Conservation (phyloP, 2,797 vertebrate genomes). For the Catamblyrhynchus diadema region DNA sequence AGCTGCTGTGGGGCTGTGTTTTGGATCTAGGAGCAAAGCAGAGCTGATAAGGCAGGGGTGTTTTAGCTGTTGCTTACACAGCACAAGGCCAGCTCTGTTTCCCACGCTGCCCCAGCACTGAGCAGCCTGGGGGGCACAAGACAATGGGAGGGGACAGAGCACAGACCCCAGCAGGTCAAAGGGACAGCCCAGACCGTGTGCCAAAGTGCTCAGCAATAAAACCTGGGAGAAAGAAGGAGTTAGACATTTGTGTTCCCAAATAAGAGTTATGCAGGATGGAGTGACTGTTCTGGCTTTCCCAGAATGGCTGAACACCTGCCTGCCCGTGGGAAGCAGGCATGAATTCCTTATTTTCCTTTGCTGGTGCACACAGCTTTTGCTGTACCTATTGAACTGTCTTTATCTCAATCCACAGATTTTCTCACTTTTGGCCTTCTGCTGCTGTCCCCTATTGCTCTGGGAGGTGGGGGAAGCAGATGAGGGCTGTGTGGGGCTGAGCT, state of each 20-base stretch:
- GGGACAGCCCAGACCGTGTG: background rate
- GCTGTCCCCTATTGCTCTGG: background rate
- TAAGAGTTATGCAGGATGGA: background rate
- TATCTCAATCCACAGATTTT: background rate
- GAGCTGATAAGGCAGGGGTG: background rate
- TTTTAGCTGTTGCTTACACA: background rate
- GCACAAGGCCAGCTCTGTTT: background rate
- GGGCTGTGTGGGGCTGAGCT: background rate
- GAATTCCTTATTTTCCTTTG: background rate
- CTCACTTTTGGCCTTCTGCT: background rate
- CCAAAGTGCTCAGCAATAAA: background rate
- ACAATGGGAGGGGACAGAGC: background rate
- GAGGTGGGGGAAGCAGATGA: accelerated
- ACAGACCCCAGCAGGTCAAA: background rate
- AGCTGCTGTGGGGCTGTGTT: background rate
- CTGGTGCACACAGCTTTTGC: background rate
- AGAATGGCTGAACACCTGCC: background rate
- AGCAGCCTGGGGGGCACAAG: background rate
- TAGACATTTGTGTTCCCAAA: background rate
- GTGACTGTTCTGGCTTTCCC: background rate
- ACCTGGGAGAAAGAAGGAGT: background rate
- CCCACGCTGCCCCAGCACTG: background rate
- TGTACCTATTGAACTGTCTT: background rate
- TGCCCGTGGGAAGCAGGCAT: background rate
- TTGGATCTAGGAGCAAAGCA: background rate